A percentile compares a stretch with the other conserved stretches of the same genome.
These are phyloP conservation scores for Epirrita christyi DNA, from an alignment of 2,888 invertebrate genomes.

Conservation along the genomic window DNA sequence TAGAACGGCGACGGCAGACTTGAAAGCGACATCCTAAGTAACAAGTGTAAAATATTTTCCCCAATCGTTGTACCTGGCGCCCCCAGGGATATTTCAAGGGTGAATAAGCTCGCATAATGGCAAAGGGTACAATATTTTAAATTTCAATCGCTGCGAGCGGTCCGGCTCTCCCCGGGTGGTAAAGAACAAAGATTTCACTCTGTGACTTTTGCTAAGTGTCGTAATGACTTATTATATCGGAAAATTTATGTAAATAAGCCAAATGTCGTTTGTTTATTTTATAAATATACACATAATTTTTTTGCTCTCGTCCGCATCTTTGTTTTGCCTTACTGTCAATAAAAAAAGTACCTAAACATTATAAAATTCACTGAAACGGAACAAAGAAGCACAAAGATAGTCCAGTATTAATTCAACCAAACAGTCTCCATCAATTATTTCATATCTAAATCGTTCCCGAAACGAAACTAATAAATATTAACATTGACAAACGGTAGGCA, in stretches of 20 bases:
- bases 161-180: slow-evolving; percentile 69
- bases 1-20: slow-evolving; percentile 62
- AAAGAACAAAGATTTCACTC: slow-evolving; percentile 78
- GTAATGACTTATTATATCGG: slow-evolving; percentile 72
- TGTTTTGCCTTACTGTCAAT: no score
- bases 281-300: neutral
- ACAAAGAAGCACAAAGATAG: neutral
- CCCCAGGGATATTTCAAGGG: slow-evolving; percentile 86
- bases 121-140: slow-evolving; percentile 86
- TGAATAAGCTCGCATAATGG: slow-evolving; percentile 85
- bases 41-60: slow-evolving; percentile 85
- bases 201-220: slow-evolving; percentile 77
- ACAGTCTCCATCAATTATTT: slow-evolving; percentile 34
- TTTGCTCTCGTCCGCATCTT: neutral
- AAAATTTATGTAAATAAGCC: slow-evolving; percentile 51
- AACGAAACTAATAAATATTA: slow-evolving; percentile 56
- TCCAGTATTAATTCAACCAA: slow-evolving; percentile 7
- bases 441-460: slow-evolving; percentile 49
- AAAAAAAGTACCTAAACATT: neutral
- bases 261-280: slow-evolving; percentile 29
- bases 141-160: slow-evolving; percentile 85
- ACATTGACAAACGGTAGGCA: slow-evolving; percentile 57
- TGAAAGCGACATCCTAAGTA: slow-evolving; percentile 82
- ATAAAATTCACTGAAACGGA: neutral
- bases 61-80: slow-evolving; percentile 83